phyloP scores from a whole-genome alignment of 2,888 invertebrate species.

The Tinea semifulvella region DNA sequence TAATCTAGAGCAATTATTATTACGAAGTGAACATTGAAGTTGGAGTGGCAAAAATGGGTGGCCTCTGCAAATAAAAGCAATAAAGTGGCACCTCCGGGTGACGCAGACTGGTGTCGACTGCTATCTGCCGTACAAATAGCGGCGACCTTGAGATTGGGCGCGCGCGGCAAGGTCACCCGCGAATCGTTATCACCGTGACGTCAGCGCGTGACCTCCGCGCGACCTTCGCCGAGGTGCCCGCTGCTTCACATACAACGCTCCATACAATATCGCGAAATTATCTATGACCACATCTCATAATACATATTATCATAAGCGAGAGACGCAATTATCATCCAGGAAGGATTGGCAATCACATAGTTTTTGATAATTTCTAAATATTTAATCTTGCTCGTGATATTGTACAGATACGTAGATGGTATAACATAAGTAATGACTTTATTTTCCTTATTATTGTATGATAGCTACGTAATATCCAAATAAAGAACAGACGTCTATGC shows the following conservation, averaged over 20 bases:
- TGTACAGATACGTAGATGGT: no score
- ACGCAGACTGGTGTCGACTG: constrained; percentile 30
- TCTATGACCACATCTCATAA: not conserved
- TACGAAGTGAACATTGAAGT: not conserved
- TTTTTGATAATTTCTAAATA: no score
- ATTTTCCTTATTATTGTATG: no score
- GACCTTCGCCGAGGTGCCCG: constrained; percentile 54
- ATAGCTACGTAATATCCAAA: no score
- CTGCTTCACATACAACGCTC: constrained; percentile 15
- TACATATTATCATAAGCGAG: not conserved
- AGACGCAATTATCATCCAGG: not conserved
- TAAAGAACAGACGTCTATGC: no score
- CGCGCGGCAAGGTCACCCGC: constrained; percentile 63
- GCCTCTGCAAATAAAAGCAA: constrained; percentile 48
- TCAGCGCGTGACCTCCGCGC: constrained; percentile 54
- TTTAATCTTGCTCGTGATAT: no score
- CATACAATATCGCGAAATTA: not conserved
- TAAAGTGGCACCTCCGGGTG: constrained; percentile 38
- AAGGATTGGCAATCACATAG: not conserved
- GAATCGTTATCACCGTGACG: constrained; percentile 65
- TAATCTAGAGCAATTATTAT: not conserved
- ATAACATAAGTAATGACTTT: no score
- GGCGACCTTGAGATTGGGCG: constrained; percentile 63
- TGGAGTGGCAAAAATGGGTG: constrained; percentile 27
- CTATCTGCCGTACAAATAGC: constrained; percentile 62